phyloP scores from a whole-genome alignment of 2,797 vertebrate genomes.

The Spinibarbus caldwelli region DNA sequence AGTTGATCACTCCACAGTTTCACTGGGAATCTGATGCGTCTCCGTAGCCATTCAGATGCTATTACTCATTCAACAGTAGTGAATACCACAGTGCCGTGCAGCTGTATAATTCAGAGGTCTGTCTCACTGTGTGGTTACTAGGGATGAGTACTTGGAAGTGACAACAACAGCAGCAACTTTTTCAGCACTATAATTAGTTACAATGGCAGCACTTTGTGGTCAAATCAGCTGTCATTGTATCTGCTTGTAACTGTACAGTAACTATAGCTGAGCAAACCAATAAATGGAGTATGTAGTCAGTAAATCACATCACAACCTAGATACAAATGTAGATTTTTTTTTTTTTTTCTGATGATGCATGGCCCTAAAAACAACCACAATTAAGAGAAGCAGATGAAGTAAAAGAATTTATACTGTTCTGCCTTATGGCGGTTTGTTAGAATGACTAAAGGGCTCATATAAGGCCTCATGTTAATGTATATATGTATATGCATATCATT shows the following conservation, averaged over 20 bases:
- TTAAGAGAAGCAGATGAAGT: not conserved
- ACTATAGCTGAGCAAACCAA: not conserved
- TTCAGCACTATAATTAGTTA: not conserved
- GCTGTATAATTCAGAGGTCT: constrained; percentile 22
- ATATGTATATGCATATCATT: too few species aligned
- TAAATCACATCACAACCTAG: not conserved
- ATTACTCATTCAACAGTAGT: constrained; percentile 27
- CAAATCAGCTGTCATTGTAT: not conserved
- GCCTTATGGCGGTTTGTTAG: too few species aligned
- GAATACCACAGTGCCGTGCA: constrained; percentile 1
- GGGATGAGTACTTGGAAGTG: not conserved
- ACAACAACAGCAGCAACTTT: not conserved
- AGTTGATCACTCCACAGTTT: constrained; percentile 1
- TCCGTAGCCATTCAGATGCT: not conserved
- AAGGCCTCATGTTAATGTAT: too few species aligned
- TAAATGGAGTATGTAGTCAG: not conserved
- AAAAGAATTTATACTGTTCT: too few species aligned
- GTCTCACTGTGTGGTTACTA: constrained; percentile 19
- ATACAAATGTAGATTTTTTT: not conserved
- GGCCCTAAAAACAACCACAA: not conserved
- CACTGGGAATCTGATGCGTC: constrained; percentile 2
- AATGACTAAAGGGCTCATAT: too few species aligned
- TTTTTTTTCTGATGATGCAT: not conserved
- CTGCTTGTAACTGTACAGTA: not conserved
- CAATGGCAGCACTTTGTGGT: not conserved